phyloP scores from a whole-genome alignment of 2,888 invertebrate genomes.

The Iselma pallidipennis region DNA sequence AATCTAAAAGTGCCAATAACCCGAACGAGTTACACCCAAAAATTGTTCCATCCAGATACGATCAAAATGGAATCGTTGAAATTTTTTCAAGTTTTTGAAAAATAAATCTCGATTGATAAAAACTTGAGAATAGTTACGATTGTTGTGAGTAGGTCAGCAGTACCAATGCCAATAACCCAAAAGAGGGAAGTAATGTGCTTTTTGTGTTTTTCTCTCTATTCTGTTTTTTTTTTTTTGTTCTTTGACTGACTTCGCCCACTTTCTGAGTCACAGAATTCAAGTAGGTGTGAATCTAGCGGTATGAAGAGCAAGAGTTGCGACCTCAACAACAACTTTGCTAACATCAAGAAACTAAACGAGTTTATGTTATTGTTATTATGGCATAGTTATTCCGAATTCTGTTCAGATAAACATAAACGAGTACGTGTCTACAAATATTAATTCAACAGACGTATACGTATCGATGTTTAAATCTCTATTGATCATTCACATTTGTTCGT shows the following conservation, averaged over 20 bases:
- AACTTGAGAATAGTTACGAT: background rate
- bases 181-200: slow-evolving; percentile 23
- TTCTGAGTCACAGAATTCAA: slow-evolving; percentile 28
- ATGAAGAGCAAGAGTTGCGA: slow-evolving; percentile 16
- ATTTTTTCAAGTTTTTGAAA: background rate
- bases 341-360: slow-evolving; percentile 29
- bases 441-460: background rate
- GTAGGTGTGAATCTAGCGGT: slow-evolving; percentile 32
- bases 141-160: slow-evolving; percentile 24
- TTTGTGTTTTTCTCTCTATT: slow-evolving; percentile 21
- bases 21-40: background rate
- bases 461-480: background rate
- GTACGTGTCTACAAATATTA: background rate
- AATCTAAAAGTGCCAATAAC: background rate
- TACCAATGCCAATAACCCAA: slow-evolving; percentile 12
- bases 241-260: background rate
- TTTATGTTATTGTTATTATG: slow-evolving; percentile 28
- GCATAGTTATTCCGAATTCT: slow-evolving; percentile 27
- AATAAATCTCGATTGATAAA: background rate
- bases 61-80: background rate
- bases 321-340: slow-evolving; percentile 31
- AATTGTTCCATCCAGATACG: background rate
- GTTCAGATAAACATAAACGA: slow-evolving; percentile 2
- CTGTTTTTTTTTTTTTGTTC: slow-evolving; percentile 14
- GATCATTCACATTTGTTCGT: background rate